These are phyloP conservation scores for Patella caerulea DNA, from an alignment of 2,888 invertebrate species.

Conservation along the genomic window DNA sequence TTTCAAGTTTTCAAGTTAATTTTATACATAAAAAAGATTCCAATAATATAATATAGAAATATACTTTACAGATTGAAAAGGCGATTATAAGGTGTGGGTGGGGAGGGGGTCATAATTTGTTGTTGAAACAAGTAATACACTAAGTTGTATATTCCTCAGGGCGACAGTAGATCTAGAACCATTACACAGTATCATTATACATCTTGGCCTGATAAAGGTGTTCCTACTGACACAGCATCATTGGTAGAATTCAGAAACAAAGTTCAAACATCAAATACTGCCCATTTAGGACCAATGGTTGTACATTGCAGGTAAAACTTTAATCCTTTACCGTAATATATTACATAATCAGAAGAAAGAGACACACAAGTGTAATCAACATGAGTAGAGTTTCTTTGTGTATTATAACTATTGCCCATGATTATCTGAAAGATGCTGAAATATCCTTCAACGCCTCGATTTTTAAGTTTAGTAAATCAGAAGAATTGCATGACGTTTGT, in stretches of 20 bases:
- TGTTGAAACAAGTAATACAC: background rate
- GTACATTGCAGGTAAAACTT: conserved; percentile 47
- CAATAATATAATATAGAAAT: background rate
- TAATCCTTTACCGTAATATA: too few relatives aligned
- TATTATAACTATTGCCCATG: too few relatives aligned
- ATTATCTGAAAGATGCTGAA: too few relatives aligned
- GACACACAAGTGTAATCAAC: too few relatives aligned
- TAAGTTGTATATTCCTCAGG: background rate
- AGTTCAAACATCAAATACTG: conserved; percentile 40
- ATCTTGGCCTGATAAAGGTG: conserved; percentile 65
- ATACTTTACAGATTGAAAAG: too few relatives aligned
- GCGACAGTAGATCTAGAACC: conserved; percentile 11
- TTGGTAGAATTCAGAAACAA: conserved; percentile 57
- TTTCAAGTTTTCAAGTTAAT: background rate
- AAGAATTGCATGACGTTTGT: too few relatives aligned
- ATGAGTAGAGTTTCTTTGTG: too few relatives aligned
- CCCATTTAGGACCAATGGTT: conserved; percentile 36
- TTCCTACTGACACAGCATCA: conserved; percentile 48
- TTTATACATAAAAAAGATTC: background rate
- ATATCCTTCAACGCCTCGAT: too few relatives aligned
- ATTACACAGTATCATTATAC: conserved; percentile 64
- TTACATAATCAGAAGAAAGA: too few relatives aligned
- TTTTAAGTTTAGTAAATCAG: too few relatives aligned
- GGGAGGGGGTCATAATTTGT: too few relatives aligned
- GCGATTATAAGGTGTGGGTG: too few relatives aligned